phyloP scores from a whole-genome alignment of 2,113 vertebrate species.

The Leptodactylus fuscus region DNA sequence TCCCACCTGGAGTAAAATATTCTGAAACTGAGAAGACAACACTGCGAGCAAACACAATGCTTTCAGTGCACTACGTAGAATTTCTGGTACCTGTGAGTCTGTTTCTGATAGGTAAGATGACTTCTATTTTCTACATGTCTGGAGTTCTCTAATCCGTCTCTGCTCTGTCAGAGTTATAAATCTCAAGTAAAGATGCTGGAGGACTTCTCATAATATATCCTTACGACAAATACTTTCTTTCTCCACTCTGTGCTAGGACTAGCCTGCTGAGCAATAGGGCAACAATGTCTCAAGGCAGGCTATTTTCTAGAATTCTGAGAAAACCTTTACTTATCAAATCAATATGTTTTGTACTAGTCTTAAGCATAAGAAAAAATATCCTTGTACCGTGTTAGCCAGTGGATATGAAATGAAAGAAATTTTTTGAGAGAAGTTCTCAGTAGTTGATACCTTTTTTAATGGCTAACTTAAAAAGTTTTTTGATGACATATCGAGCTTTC shows the following conservation, averaged over 20 bases:
- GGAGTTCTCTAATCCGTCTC: no score
- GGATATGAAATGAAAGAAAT: no score
- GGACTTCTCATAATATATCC: background rate
- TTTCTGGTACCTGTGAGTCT: background rate
- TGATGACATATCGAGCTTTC: no score
- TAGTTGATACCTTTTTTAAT: no score
- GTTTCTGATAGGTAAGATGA: background rate
- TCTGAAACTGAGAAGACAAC: background rate
- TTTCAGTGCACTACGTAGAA: background rate
- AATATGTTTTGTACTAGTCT: background rate
- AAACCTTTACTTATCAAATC: background rate
- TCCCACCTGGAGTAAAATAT: background rate
- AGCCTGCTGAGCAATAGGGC: background rate
- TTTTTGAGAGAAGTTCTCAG: no score
- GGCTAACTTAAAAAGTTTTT: no score
- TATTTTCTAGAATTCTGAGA: background rate
- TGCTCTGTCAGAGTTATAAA: background rate
- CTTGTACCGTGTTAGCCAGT: no score
- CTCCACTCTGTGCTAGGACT: background rate
- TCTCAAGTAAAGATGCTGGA: no score
- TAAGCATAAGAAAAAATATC: no score
- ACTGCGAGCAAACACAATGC: conserved; percentile 2
- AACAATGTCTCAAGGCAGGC: background rate
- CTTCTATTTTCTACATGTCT: background rate
- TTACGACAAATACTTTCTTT: background rate